Conservation (phyloP, 2,888 invertebrate genomes). For the Aphodius sticticus region DNA sequence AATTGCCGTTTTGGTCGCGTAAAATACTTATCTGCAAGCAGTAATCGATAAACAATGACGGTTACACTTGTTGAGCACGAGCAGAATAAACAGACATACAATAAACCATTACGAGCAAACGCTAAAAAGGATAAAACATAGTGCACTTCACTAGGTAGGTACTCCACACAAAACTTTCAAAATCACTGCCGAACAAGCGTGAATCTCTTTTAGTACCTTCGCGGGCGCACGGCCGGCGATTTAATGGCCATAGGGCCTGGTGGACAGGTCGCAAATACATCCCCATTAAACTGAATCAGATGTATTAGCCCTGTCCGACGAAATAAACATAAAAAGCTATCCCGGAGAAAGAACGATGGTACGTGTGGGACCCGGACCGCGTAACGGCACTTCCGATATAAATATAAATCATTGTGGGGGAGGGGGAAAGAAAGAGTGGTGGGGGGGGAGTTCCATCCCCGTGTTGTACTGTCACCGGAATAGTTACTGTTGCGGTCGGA, state of each 20-base stretch:
- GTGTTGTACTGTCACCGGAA: not conserved
- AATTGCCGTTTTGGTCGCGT: not conserved
- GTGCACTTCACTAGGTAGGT: not conserved
- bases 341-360: not conserved
- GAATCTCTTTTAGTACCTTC: not conserved
- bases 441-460: not conserved
- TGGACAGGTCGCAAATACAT: conserved; percentile 4
- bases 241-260: not conserved
- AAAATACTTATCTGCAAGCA: not conserved
- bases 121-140: not conserved
- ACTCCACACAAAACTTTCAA: not conserved
- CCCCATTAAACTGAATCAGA: not conserved
- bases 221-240: not conserved
- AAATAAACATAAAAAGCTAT: not conserved
- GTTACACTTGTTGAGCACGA: not conserved
- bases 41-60: not conserved
- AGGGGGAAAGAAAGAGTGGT: not conserved
- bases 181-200: not conserved
- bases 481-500: not conserved
- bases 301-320: not conserved
- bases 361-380: not conserved
- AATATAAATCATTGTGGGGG: not conserved
- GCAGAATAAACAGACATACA: not conserved
- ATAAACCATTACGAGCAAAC: conserved; percentile 6
- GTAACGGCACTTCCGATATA: not conserved